Base-by-base conservation (phyloP, 2,888 invertebrate genomes). In the Synanthedon myopaeformis region DNA sequence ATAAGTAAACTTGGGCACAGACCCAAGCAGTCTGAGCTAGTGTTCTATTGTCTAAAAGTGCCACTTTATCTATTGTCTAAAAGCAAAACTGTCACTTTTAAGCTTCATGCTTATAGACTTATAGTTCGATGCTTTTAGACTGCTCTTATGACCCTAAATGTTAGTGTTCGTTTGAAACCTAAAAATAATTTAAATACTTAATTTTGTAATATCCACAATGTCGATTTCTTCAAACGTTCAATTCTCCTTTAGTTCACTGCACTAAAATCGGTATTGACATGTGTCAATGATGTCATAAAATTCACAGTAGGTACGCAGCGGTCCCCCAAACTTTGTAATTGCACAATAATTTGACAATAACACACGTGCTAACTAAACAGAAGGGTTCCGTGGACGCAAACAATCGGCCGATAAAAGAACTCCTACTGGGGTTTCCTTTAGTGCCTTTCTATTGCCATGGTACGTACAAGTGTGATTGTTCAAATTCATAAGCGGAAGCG, bases 301-400 rank as follows among this genome's bases (percentile, higher is more conserved):
- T 75, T 75, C 72, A 63, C 35, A 61, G 64, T 67, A 67, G 68
- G 23, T 23, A 23, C 63, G 60, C 62, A 64, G 63, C 58, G 56
- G 61, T 70, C 72, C 45, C 45, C 65, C 66, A 70, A 35, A 35
- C 35, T 6, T 35, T 10, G 35, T 81, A 78, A 81, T 84, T 81
- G 82, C 76, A 66, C 70, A 77, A 75, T 82, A 79, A 84, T 79
- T 82, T 79, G 64, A 76, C 82, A 83, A 83, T 84, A 78, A 76
- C 79, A 80, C 85, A 83, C 83, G 84, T 84, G 85, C 79, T 82
- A 64, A 60, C 61, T 72, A 72, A 74, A 77, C 72, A 67, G 74
- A 79, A 82, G 82, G 82, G 83, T 76, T 74, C 69, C 61, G 59
- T 50, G 57, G 35, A 35, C 35, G 58, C 65, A 67, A 69, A 83